Conservation (phyloP, 2,888 invertebrate species). For the Tethea ocularis region DNA sequence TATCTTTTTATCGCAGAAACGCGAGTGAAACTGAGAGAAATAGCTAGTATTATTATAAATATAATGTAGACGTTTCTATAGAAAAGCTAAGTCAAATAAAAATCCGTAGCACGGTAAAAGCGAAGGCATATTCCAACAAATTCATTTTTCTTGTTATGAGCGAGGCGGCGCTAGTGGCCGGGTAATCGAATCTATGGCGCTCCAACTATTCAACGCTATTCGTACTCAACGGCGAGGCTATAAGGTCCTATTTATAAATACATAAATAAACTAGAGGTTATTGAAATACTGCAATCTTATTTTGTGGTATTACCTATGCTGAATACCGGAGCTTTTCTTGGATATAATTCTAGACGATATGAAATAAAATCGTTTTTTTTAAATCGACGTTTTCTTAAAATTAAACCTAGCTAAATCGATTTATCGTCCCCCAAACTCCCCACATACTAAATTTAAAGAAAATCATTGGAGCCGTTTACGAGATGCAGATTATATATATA, state of each 20-base stretch:
- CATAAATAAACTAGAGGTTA: neutral
- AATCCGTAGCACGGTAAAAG: conserved; percentile 30
- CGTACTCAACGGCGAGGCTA: neutral
- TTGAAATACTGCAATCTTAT: neutral
- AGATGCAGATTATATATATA: too few relatives aligned
- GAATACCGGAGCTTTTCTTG: neutral
- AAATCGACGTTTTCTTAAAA: too few relatives aligned
- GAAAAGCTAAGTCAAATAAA: conserved; percentile 18
- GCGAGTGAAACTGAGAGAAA: too few relatives aligned
- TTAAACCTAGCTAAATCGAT: too few relatives aligned
- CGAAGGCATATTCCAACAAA: conserved; percentile 44
- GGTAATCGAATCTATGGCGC: conserved; percentile 53
- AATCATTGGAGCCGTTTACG: too few relatives aligned
- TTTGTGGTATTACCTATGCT: neutral
- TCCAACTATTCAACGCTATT: conserved; percentile 17
- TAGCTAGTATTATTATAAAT: neutral
- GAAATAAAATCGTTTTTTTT: neutral
- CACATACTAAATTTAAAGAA: too few relatives aligned
- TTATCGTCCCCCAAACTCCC: too few relatives aligned
- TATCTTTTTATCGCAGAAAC: too few relatives aligned
- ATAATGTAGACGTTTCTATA: neutral
- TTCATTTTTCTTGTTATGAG: conserved; percentile 63
- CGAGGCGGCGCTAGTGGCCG: conserved; percentile 45
- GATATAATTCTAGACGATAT: neutral
- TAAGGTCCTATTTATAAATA: conserved; percentile 4